phyloP scores from a whole-genome alignment of 2,888 invertebrate genomes.

The Pristionchus japonicus region DNA sequence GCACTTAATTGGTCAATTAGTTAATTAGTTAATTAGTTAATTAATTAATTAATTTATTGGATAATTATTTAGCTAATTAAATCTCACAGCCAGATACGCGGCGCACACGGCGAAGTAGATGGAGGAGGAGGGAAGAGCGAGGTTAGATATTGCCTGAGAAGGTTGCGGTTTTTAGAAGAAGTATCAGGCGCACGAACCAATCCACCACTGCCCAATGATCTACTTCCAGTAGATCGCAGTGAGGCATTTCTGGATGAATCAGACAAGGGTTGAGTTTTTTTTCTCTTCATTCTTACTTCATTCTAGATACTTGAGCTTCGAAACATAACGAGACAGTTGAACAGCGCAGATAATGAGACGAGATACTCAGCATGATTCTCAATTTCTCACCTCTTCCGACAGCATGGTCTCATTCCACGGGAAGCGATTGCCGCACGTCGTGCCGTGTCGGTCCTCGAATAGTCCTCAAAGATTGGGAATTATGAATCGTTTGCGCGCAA shows the following conservation, averaged over 20 bases:
- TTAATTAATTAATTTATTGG: neutral
- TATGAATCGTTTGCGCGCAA: too few relatives aligned
- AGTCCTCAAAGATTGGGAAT: neutral
- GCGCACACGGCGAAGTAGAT: slow-evolving; percentile 76
- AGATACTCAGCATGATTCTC: too few relatives aligned
- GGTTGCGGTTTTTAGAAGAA: neutral
- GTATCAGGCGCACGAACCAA: too few relatives aligned
- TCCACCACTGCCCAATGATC: too few relatives aligned
- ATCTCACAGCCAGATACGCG: slow-evolving; percentile 74
- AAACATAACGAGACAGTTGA: too few relatives aligned
- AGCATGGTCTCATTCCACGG: slow-evolving; percentile 62
- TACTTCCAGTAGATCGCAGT: too few relatives aligned
- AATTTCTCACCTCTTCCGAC: slow-evolving; percentile 48
- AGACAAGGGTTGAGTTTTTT: too few relatives aligned
- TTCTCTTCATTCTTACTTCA: too few relatives aligned
- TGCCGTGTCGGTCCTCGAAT: neutral
- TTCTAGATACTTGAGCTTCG: too few relatives aligned
- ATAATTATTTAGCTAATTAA: slow-evolving; percentile 2
- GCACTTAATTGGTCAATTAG: slow-evolving; percentile 78
- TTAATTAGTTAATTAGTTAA: slow-evolving; percentile 80
- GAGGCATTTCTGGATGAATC: too few relatives aligned
- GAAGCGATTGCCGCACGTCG: slow-evolving; percentile 71
- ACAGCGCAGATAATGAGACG: too few relatives aligned
- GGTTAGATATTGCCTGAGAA: neutral
- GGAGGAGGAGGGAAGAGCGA: slow-evolving; percentile 76